Percentiles rank a stretch among this genome's conserved stretches.
Evolutionary conservation across 2,888 invertebrate species (phyloP).

Genomic region (Troides aeacus): DNA sequence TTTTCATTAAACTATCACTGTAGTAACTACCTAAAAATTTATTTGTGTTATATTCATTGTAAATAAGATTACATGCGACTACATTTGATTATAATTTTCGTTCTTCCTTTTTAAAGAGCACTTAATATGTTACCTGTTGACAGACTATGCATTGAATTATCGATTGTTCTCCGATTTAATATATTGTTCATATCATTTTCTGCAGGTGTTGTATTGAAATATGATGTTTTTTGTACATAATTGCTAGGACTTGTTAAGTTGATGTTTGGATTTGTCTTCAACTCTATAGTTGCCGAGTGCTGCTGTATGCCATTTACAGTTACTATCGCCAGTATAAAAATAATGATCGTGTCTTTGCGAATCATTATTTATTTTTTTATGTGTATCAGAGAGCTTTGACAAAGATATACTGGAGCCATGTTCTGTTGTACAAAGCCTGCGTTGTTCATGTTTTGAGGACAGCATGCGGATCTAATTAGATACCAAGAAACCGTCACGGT

Average conservation of each 20-base stretch:
- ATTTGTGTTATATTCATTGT: too few species aligned
- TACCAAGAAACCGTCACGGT: constrained; percentile 64
- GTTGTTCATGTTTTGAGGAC: constrained; percentile 37
- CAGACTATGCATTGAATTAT: too few species aligned
- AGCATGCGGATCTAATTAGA: constrained; percentile 63
- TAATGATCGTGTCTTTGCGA: neutral
- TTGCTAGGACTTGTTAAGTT: neutral
- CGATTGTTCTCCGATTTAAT: too few species aligned
- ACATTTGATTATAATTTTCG: too few species aligned
- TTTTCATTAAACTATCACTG: constrained; percentile 3
- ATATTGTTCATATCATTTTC: neutral
- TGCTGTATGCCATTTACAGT: constrained; percentile 44
- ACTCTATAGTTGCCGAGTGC: constrained; percentile 48
- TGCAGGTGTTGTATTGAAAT: neutral
- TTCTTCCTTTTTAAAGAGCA: too few species aligned
- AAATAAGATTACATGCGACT: too few species aligned
- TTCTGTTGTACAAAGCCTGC: constrained; percentile 13
- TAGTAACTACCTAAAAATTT: too few species aligned
- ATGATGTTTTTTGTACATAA: neutral
- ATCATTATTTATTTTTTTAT: constrained; percentile 8
- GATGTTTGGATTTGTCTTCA: constrained; percentile 30
- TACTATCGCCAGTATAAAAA: neutral
- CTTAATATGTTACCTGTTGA: too few species aligned
- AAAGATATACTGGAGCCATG: neutral
- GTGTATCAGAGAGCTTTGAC: constrained; percentile 1